Percentiles rank a stretch among this genome's conserved stretches.
phyloP scores from a whole-genome alignment of 2,113 vertebrate species.

The Ptyas mucosa region DNA sequence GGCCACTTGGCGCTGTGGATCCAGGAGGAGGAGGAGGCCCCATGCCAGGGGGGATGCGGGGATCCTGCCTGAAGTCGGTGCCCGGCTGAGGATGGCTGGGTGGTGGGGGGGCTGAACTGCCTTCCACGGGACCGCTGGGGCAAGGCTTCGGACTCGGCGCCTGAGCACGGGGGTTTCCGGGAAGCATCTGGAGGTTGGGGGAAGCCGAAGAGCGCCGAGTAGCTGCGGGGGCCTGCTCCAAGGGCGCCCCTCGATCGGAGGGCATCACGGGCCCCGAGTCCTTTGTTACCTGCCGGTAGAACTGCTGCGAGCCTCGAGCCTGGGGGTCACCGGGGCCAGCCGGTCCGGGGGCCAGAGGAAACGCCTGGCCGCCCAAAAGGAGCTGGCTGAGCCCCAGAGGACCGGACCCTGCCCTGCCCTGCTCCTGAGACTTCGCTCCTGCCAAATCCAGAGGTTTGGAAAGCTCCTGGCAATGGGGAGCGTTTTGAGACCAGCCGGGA shows the following conservation, averaged over 20 bases:
- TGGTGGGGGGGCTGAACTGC: conserved; percentile 23
- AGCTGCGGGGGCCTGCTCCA: conserved; percentile 29
- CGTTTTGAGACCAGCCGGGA: not conserved
- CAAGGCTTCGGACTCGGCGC: conserved; percentile 38
- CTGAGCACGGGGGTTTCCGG: conserved; percentile 50
- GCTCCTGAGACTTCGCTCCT: conserved; percentile 69
- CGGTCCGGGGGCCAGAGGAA: conserved; percentile 40
- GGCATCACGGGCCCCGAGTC: conserved; percentile 71
- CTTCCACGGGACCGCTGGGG: conserved; percentile 42
- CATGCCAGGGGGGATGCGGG: not conserved
- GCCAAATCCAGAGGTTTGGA: conserved; percentile 80
- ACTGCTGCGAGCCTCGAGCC: conserved; percentile 71
- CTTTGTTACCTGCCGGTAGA: conserved; percentile 93
- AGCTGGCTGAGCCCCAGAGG: conserved; percentile 39
- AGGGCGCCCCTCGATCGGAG: conserved; percentile 44
- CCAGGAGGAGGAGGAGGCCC: not conserved
- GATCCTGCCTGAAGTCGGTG: not conserved
- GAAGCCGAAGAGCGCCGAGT: conserved; percentile 42
- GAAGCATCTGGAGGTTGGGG: conserved; percentile 29
- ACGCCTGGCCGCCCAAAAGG: conserved; percentile 41
- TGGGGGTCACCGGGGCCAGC: conserved; percentile 38
- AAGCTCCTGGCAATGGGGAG: conserved; percentile 28
- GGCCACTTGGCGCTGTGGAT: not conserved
- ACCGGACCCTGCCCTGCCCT: conserved; percentile 40
- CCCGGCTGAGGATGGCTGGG: not conserved